Conservation (phyloP, 2,797 vertebrate species). For the Ambastaia sidthimunki region DNA sequence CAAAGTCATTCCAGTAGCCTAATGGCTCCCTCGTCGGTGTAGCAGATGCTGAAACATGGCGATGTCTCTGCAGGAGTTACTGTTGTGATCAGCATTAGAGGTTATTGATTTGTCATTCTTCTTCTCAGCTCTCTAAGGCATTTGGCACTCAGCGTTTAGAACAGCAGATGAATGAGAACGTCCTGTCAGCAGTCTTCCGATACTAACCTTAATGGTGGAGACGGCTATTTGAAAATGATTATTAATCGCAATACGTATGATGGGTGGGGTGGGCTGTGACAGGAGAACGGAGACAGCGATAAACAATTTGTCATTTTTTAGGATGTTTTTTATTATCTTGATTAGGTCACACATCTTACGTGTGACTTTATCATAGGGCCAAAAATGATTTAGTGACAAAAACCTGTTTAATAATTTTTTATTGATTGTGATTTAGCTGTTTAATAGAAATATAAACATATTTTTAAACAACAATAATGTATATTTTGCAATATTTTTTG, state of each 20-base stretch:
- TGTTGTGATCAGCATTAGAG: constrained; percentile 21
- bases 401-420: no score
- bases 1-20: constrained; percentile 37
- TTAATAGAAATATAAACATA: no score
- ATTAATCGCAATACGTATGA: background rate
- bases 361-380: no score
- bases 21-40: constrained; percentile 29
- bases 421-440: no score
- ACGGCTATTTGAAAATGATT: background rate
- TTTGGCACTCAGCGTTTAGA: background rate
- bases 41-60: constrained; percentile 35
- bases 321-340: no score
- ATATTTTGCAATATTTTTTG: no score
- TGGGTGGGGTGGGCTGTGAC: no score
- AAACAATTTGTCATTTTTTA: no score
- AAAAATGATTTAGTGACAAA: no score
- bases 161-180: background rate
- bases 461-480: no score
- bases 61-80: constrained; percentile 3
- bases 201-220: background rate
- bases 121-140: constrained; percentile 7
- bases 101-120: constrained; percentile 34
- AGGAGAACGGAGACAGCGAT: no score
- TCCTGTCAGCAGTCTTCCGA: background rate
- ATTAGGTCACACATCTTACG: no score